Base-by-base conservation (phyloP, 2,797 vertebrate genomes). In the Hybognathus amarus region DNA sequence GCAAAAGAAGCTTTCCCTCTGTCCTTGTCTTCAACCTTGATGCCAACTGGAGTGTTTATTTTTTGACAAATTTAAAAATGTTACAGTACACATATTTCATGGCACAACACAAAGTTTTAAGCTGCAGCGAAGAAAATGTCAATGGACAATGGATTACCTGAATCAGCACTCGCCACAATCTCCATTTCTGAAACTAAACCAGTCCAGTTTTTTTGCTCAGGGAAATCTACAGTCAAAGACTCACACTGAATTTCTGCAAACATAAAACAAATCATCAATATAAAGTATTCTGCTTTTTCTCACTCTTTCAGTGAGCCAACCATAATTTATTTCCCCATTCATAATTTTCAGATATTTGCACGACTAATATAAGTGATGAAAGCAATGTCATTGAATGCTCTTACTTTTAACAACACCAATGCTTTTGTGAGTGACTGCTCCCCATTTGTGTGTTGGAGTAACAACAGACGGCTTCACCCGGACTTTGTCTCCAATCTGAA, bases 401-500 rank as follows among this genome's bases (percentile, higher is more conserved):
- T 27, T 78, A 84, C 82, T 73, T 79, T 45, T 78, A 64, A 87
- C 79, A 7, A 63, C 68, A 17, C 85, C 85, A 5, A 82, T 40
- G 54, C 83, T 84, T 22, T 42, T 79, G 68, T 84, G 68, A 61
- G 79, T 69, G 20, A 84, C 79, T 33, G 77, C 27, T 69, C 83
- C 85, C 86, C 83, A 85, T 80, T 87, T 85, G 82, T 38, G 82
- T 36, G 20, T 82, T 24, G 83, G 85, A 54, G 40, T 54, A 20
- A 50, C 56, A 75, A 87, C 83, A 27, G 79, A 61, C 0, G 85
- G 27, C 22, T 87, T 87, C 79, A 84, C 85, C 4, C 61, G 68
- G 68, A 87, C 85, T 63, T 27, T 74, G 61, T 87, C 83, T 11
- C 85, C 79, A 27, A 74, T 30, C 40, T 78, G 64, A 63, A 78